A percentile compares a stretch with the other conserved stretches of the same genome.
These are phyloP conservation scores for Seira ritae DNA, from an alignment of 2,888 invertebrate species.

Conservation along the genomic window DNA sequence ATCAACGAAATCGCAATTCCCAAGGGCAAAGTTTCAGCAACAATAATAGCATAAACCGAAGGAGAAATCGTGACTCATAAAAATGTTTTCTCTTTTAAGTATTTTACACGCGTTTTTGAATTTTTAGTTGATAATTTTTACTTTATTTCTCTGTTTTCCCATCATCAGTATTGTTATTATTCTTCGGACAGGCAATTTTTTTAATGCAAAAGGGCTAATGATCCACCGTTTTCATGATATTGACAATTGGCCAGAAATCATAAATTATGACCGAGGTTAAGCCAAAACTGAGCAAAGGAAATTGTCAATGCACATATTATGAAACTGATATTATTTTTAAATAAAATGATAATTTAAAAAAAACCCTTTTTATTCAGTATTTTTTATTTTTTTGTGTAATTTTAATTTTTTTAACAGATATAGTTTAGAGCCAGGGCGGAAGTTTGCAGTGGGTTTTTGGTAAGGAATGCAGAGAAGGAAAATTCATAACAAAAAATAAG, in stretches of 20 bases:
- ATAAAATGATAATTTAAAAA: too few species aligned
- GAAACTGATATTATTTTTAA: neutral
- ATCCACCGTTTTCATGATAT: neutral
- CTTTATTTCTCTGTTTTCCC: too few species aligned
- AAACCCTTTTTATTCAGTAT: too few species aligned
- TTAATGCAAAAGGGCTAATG: too few species aligned
- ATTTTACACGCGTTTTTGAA: too few species aligned
- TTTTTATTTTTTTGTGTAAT: too few species aligned
- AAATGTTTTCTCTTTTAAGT: neutral
- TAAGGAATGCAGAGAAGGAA: too few species aligned
- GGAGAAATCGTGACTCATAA: constrained; percentile 41
- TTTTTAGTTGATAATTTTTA: too few species aligned
- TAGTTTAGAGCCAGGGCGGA: too few species aligned
- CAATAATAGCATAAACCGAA: constrained; percentile 43
- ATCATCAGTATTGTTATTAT: neutral
- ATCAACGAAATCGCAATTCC: constrained; percentile 30
- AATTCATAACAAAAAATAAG: too few species aligned
- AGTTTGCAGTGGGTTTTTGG: too few species aligned
- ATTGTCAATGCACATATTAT: neutral
- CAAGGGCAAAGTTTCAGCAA: constrained; percentile 37
- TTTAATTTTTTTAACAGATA: too few species aligned
- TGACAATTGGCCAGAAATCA: neutral
- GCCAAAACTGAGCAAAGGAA: neutral
- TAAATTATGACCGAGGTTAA: neutral
- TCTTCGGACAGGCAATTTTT: neutral